phyloP scores from a whole-genome alignment of 2,797 vertebrate genomes.

The Cichlasoma orientale region DNA sequence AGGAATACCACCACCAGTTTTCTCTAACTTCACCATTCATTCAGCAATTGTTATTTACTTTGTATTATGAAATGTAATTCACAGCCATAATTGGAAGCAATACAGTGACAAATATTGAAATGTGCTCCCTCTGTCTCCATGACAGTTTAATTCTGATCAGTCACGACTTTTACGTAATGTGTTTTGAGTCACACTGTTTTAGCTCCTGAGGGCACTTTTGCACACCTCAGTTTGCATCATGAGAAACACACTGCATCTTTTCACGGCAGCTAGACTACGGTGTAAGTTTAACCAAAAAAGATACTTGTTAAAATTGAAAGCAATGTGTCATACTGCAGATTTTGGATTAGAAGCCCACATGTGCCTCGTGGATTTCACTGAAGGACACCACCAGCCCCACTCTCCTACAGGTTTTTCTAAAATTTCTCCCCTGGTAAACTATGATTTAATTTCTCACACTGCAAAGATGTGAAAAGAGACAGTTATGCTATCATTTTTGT shows the following conservation, averaged over 20 bases:
- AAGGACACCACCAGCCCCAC: neutral
- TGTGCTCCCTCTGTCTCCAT: slow-evolving; percentile 38
- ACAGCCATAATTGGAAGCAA: neutral
- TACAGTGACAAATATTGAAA: slow-evolving; percentile 12
- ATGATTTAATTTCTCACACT: slow-evolving; percentile 19
- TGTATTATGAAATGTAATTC: neutral
- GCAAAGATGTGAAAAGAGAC: neutral
- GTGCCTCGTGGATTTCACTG: slow-evolving; percentile 2
- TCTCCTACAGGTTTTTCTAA: slow-evolving; percentile 21
- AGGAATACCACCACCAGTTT: neutral
- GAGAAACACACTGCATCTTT: slow-evolving; percentile 26
- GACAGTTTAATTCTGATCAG: slow-evolving; percentile 51
- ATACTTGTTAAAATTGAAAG: slow-evolving; percentile 19
- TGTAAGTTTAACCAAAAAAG: slow-evolving; percentile 1
- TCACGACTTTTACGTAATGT: slow-evolving; percentile 55
- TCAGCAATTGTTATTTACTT: neutral
- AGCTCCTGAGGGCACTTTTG: slow-evolving; percentile 23
- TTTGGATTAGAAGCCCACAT: slow-evolving; percentile 16
- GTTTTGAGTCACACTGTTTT: slow-evolving; percentile 36
- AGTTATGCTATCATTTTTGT: slow-evolving; percentile 5
- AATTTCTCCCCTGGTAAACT: slow-evolving; percentile 21
- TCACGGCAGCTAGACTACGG: neutral
- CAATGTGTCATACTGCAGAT: slow-evolving; percentile 6
- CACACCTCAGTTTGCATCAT: slow-evolving; percentile 28
- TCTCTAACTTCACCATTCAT: neutral